Base-by-base conservation (phyloP, 1,140 invertebrate species). In the Varroa destructor region DNA sequence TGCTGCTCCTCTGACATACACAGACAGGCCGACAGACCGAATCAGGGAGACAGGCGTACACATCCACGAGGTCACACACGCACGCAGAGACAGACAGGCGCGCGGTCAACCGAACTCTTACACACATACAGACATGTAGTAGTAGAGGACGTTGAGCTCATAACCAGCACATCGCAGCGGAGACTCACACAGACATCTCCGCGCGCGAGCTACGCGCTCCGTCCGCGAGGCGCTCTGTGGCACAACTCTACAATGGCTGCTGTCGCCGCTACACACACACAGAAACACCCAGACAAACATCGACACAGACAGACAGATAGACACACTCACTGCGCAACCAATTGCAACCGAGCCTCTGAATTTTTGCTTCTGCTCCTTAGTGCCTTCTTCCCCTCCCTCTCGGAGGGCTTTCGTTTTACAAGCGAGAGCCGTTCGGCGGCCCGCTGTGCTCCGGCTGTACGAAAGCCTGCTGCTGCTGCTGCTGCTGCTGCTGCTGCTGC, bases 321-420 rank as follows among this genome's bases (percentile, higher is more conserved):
- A 51, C 61, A 67, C 61, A 67, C 61, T 67, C 61, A 67, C 61
- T 67, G 61, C 61, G 61, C 61, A 67, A 67, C 61, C 61, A 67
- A 67, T 67, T 67, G 61, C 61, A 67, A 67, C 61, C 61, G 61
- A 67, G 61, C 61, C 61, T 67, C 61, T 67, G 61, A 67, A 67
- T 67, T 67, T 36, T 67, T 67, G 61, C 61, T 67, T 67, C 61
- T 67, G 61, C 61, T 67, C 61, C 61, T 67, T 67, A 67, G 61
- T 67, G 61, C 61, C 61, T 67, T 37, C 61, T 37, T 25, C 46
- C 61, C 61, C 61, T 67, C 61, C 46, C 61, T 67, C 61, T 67
- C 61, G 61, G 61, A 67, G 61, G 46, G 61, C 61, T 67, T 67
- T 67, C 61, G 61, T 67, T 67, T 67, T 67, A 67, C 61, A 67